Evolutionary conservation across 2,888 invertebrate genomes (phyloP), one percentile per base, ranked within the genome.

Genomic region (Tryphoninae sp.): DNA sequence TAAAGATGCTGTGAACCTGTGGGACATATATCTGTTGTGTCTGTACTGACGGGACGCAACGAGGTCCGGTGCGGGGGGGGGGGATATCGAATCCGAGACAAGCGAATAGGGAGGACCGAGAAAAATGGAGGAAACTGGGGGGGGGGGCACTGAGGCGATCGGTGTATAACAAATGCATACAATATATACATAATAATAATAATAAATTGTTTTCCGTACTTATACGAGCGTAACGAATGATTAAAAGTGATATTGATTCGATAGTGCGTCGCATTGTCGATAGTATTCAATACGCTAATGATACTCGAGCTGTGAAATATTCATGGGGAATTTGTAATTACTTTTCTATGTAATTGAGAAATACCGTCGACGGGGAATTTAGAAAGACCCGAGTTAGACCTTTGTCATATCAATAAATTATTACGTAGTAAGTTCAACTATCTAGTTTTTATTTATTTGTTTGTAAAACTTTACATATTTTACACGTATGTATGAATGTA

Each of bases 401-500:
- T 19, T 23, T 76, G 22, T 26, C 7, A 33, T 76, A 76, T 22
- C 11, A 76, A 82, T 82, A 82, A 82, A 79, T 79, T 79, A 79
- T 82, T 82, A 67, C 42, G 13, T 51, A 67, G 74, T 74, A 64
- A 11, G 45, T 62, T 51, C 61, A 1, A 19, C 40, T 65, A 11
- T 40, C 67, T 68, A 51, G 4, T 64, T 55, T 40, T 13, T 13
- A 42, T 53, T 55, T 55, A 53, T 7, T 53, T 45, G 2, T 45
- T 45, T 19, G 19, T 19, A 19, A 19, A 13, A 45, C 2, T 45
- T 45, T 45, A 45, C 13, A 45, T 45, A 45, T 45, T 19, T 19
- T 19, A 19, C 0, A 19, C 19, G 19, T 19, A 6, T 33, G 33
- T 33, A 33, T 0, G 33, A 33, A 33, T 33, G 33, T 33, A 33